Percentiles rank a stretch among this genome's conserved stretches.
phyloP scores from a whole-genome alignment of 2,797 vertebrate genomes.

The Lepilemur ruficaudatus region DNA sequence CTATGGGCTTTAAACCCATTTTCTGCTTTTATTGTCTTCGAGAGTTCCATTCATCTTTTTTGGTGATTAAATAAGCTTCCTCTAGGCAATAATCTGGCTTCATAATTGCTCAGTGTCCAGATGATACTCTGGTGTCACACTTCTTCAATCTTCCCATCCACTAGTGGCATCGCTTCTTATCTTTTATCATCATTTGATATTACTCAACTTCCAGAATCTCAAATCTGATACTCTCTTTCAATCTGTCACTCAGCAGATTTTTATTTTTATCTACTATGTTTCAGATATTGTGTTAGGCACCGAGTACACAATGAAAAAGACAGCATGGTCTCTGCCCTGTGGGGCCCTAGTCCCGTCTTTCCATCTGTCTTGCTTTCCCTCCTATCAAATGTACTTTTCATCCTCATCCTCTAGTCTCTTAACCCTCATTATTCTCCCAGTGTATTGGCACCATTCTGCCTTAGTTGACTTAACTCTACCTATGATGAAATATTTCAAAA shows the following conservation, averaged over 20 bases:
- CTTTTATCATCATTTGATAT: neutral
- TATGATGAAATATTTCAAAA: conserved; percentile 6
- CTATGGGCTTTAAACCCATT: neutral
- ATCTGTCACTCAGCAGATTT: neutral
- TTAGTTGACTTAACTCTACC: neutral
- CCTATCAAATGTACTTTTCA: neutral
- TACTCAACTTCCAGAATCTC: neutral
- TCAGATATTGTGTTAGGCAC: neutral
- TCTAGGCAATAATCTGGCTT: neutral
- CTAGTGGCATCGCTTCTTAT: neutral
- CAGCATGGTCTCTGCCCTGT: neutral
- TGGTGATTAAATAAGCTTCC: neutral
- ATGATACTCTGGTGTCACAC: neutral
- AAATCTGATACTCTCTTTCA: neutral
- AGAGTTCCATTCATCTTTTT: neutral
- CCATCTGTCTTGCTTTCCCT: neutral
- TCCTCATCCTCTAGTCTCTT: neutral
- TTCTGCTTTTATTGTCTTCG: neutral
- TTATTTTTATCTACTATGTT: neutral
- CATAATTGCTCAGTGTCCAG: neutral
- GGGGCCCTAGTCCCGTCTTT: neutral
- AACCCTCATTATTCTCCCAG: neutral
- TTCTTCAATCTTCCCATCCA: neutral
- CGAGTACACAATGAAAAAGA: neutral
- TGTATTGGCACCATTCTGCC: neutral